Evolutionary conservation across 2,797 vertebrate species (phyloP), one percentile per base, ranked within the genome.

Genomic region (Remorina albescens): DNA sequence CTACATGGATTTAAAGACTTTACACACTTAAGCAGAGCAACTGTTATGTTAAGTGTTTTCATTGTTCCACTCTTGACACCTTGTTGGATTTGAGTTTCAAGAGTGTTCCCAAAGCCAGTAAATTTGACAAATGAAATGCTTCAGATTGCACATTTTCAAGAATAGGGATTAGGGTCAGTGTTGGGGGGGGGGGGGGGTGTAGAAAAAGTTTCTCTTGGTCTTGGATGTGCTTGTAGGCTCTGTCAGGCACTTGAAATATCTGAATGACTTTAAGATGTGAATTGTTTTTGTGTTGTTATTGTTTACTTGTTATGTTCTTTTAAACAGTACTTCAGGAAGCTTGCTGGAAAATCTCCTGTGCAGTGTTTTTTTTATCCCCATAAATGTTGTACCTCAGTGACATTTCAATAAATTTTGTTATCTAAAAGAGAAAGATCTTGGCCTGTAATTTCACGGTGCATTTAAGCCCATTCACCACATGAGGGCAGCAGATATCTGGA

Each of bases 401-500:
- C 11, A 26, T 76, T 79, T 86, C 0, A 90, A 88, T 84, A 87
- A 80, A 89, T 16, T 51, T 42, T 82, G 1, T 25, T 62, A 28
- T 12, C 4, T 49, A 6, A 58, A 46, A 30, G 0, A 53, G 0
- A 63, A 57, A 19, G 2, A 32, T 4, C 10, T 25, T 18, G 2
- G 4, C 41, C 1, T n/a, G 71, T 57, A 1, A 8, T 50, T 50
- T 56, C 8, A 5, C 16, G 1, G 19, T 85, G 85, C 70, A 65
- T 3, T 0, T 64, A 0, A 7, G 2, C 51, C 2, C 0, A 1
- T 11, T 21, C 0, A 12, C 92, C 93, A 79, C 88, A 71, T 16
- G 93, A 39, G 74, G 91, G 91, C 84, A 88, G 84, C 75, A 84
- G 25, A 71, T 72, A 36, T 61, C 73, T 51, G 4, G 0, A 23